Percentiles rank a stretch among this genome's conserved stretches.
Evolutionary conservation across 2,797 vertebrate genomes (phyloP).

Genomic region (Tapirus indicus): DNA sequence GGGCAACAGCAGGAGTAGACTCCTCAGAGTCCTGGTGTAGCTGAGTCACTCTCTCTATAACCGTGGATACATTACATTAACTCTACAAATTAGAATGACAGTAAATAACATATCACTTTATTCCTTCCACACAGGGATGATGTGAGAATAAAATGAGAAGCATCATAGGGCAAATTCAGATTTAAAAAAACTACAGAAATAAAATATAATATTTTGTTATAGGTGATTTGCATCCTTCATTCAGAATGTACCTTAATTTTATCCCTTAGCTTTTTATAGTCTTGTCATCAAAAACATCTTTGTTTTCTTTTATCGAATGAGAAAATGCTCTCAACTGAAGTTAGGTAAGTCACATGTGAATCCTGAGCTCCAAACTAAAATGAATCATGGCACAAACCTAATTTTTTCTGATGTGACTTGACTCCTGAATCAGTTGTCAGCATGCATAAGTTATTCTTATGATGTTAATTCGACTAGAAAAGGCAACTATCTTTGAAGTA

Average conservation of each 20-base stretch:
- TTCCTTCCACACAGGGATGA: background rate
- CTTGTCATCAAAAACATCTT: constrained; percentile 44
- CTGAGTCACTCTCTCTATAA: constrained; percentile 54
- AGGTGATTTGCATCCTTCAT: constrained; percentile 41
- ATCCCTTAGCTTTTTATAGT: constrained; percentile 47
- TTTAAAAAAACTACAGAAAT: background rate
- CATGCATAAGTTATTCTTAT: constrained; percentile 16
- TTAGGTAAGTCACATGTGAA: constrained; percentile 39
- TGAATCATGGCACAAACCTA: constrained; percentile 33
- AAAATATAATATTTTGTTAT: constrained; percentile 60
- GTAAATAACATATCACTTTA: constrained; percentile 21
- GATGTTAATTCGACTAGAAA: background rate
- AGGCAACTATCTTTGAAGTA: background rate
- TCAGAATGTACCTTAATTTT: constrained; percentile 37
- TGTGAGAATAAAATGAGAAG: constrained; percentile 54
- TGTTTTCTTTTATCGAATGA: constrained; percentile 41
- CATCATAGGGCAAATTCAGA: constrained; percentile 13
- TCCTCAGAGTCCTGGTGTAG: background rate
- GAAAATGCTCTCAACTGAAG: constrained; percentile 5
- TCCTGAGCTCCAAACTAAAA: constrained; percentile 24
- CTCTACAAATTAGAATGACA: constrained; percentile 19
- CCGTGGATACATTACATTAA: background rate
- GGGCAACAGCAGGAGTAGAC: background rate
- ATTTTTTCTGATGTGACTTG: constrained; percentile 51
- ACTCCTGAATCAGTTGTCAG: background rate